Evolutionary conservation across 2,113 vertebrate species (phyloP).

Genomic region (Leiothrix lutea): DNA sequence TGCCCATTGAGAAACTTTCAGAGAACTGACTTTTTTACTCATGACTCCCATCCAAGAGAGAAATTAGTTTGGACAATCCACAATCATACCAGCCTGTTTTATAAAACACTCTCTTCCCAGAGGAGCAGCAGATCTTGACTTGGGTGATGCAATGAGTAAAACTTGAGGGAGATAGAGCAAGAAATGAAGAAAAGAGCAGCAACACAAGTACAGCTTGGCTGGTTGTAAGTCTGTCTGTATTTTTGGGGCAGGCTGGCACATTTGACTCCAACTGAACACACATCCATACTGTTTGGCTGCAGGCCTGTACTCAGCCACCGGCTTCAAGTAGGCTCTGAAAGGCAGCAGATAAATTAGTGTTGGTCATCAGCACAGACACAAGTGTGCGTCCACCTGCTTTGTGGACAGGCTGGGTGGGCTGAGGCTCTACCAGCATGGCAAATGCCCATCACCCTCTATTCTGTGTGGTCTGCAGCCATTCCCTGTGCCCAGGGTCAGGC

Average conservation of each 20-base stretch:
- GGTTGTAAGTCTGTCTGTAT: background rate
- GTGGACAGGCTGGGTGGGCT: background rate
- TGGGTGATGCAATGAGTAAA: background rate
- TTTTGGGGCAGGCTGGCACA: background rate
- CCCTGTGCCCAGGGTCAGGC: background rate
- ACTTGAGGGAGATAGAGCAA: background rate
- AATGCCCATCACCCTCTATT: rapidly evolving
- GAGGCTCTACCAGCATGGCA: background rate
- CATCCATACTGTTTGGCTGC: background rate
- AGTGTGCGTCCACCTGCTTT: rapidly evolving
- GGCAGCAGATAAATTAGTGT: background rate
- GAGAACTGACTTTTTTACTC: background rate
- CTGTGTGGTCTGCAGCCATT: background rate
- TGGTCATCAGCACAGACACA: background rate
- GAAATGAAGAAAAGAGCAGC: background rate
- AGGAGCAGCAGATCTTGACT: background rate
- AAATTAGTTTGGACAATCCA: background rate
- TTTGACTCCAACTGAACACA: background rate
- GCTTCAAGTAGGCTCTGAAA: background rate
- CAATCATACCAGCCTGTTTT: background rate
- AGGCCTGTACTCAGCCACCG: background rate
- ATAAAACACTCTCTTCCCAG: background rate
- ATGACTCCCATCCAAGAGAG: background rate
- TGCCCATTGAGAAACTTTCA: background rate
- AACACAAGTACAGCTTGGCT: background rate